Conservation (phyloP, 2,888 invertebrate genomes). For the Notodonta ziczac region DNA sequence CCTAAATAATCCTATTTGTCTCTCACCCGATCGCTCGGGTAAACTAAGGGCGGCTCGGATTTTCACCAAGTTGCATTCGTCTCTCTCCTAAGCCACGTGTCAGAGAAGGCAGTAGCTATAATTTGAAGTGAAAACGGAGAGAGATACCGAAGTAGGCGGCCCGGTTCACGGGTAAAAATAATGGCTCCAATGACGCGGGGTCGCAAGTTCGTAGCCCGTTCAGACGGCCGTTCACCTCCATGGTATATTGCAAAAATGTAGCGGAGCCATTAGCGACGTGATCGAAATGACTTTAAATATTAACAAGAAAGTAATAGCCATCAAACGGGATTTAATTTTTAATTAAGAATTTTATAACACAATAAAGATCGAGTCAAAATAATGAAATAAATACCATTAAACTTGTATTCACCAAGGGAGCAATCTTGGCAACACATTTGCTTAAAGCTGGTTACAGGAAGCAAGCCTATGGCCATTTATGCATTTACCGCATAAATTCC, state of each 20-base stretch:
- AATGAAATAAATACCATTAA: no score
- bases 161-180: conserved; percentile 42
- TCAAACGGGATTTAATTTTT: conserved; percentile 14
- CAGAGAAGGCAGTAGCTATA: conserved; percentile 9
- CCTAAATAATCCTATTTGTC: conserved; percentile 9
- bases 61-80: conserved; percentile 11
- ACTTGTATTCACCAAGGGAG: no score
- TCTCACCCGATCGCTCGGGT: conserved; percentile 3
- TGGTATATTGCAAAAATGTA: conserved; percentile 44
- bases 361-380: no score
- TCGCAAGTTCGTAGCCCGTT: conserved; percentile 59
- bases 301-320: conserved; percentile 17
- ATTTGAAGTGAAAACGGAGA: conserved; percentile 21
- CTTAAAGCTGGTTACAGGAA: no score
- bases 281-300: conserved; percentile 20
- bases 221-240: conserved; percentile 52
- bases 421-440: no score
- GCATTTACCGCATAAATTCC: no score
- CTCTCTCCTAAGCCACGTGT: conserved; percentile 6
- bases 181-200: conserved; percentile 54
- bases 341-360: not conserved
- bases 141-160: conserved; percentile 29
- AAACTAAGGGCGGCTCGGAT: conserved; percentile 8
- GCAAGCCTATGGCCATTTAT: no score
- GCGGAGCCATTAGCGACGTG: conserved; percentile 15